These are phyloP conservation scores for Pogonomyrmex barbatus DNA, from an alignment of 1,140 invertebrate genomes.

Conservation along the genomic window DNA sequence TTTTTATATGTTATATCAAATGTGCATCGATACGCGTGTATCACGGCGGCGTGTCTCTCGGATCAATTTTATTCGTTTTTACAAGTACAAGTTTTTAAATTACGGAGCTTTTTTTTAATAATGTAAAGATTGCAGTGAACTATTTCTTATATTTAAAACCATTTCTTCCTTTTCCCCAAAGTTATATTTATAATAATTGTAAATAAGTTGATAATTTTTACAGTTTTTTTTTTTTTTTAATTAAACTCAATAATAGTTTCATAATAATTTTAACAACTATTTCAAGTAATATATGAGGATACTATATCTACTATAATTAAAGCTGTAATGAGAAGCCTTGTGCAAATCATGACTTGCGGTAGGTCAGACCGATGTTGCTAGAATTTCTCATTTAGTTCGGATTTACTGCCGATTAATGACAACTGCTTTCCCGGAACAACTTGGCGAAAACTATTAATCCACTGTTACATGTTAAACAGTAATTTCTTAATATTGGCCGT, in stretches of 20 bases:
- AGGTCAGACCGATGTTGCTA: background rate
- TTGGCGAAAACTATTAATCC: constrained; percentile 27
- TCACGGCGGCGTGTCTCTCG: background rate
- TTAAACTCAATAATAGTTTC: background rate
- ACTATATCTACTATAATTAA: background rate
- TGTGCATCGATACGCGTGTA: background rate
- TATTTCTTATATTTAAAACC: background rate
- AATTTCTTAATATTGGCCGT: constrained; percentile 27
- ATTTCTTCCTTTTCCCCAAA: background rate
- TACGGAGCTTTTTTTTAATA: background rate
- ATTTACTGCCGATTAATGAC: constrained; percentile 32
- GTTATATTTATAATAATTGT: background rate
- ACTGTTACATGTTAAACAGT: background rate
- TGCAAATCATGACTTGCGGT: constrained; percentile 22
- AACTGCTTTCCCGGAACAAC: constrained; percentile 17
- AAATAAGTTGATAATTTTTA: background rate
- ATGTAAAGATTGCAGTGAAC: background rate
- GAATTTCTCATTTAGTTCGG: constrained; percentile 35
- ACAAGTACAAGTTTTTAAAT: background rate
- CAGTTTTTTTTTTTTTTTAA: background rate
- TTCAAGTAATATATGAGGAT: background rate
- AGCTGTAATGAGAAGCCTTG: constrained; percentile 11
- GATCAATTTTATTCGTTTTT: background rate
- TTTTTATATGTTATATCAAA: background rate
- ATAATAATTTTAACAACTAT: constrained; percentile 7